These are phyloP conservation scores for Aptenodytes forsteri DNA, from an alignment of 2,113 vertebrate species.

Conservation along the genomic window DNA sequence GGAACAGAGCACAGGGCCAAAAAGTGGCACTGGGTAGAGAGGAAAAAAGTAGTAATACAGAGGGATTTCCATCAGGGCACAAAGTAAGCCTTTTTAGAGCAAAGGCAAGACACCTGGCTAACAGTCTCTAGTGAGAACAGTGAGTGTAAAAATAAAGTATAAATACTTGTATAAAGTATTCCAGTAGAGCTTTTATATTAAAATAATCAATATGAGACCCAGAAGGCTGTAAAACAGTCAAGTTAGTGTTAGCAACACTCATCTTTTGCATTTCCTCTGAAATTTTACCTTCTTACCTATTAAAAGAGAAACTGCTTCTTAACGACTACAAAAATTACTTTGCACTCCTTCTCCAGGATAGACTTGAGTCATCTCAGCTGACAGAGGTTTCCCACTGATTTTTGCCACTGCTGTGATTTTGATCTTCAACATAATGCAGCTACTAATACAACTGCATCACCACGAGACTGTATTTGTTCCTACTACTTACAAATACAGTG, in stretches of 20 bases:
- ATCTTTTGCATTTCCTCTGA: not conserved
- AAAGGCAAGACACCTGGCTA: not conserved
- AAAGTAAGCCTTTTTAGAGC: not conserved
- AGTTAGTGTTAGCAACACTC: not conserved
- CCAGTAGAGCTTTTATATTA: not conserved
- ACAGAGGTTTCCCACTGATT: not conserved
- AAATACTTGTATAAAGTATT: not conserved
- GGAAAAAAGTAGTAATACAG: not conserved
- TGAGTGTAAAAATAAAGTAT: not conserved
- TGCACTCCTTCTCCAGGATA: not conserved
- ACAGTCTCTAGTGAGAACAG: not conserved
- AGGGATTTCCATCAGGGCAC: not conserved
- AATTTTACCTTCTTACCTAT: not conserved
- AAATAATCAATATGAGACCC: not conserved
- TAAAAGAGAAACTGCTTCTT: not conserved
- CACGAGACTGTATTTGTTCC: not conserved
- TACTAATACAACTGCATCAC: not conserved
- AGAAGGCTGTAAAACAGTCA: not conserved
- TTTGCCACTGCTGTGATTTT: not conserved
- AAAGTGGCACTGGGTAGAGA: not conserved
- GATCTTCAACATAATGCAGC: not conserved
- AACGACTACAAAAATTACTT: not conserved
- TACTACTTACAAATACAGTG: not conserved
- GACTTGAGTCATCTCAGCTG: not conserved
- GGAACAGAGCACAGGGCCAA: not conserved